A percentile compares a stretch with the other conserved stretches of the same genome.
phyloP scores from a whole-genome alignment of 2,113 vertebrate genomes.

The Candoia aspera region DNA sequence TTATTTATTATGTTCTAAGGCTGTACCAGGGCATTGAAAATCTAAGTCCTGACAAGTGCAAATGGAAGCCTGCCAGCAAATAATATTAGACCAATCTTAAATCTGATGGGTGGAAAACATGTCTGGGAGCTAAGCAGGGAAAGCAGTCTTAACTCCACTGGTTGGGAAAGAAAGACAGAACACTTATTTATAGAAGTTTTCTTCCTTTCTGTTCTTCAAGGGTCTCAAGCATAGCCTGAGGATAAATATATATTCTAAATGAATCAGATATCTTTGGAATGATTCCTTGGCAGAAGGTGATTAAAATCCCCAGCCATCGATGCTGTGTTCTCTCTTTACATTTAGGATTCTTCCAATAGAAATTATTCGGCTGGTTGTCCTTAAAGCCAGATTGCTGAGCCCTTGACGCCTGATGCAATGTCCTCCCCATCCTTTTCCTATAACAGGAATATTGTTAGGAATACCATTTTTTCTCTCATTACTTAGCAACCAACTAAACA shows the following conservation, averaged over 20 bases:
- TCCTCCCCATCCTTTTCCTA: background rate
- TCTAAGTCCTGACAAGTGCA: background rate
- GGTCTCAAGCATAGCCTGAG: background rate
- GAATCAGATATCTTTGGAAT: conserved; percentile 13
- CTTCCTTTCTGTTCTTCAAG: background rate
- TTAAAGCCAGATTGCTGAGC: background rate
- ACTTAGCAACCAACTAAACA: background rate
- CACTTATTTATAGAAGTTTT: background rate
- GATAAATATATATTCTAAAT: conserved; percentile 20
- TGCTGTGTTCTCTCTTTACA: background rate
- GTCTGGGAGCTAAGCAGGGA: background rate
- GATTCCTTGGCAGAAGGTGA: background rate
- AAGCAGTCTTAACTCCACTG: background rate
- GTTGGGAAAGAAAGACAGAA: background rate
- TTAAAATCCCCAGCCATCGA: background rate
- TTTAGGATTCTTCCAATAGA: background rate
- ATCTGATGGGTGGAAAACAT: background rate
- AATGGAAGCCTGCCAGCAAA: background rate
- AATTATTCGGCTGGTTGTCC: background rate
- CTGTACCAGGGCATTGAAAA: background rate
- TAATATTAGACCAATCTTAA: background rate
- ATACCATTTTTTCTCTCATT: background rate
- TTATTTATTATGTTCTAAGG: background rate
- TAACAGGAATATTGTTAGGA: background rate
- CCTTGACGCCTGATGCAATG: background rate